Percentiles rank a stretch among this genome's conserved stretches.
phyloP scores from a whole-genome alignment of 1,140 invertebrate species.

The Megathymus violae region DNA sequence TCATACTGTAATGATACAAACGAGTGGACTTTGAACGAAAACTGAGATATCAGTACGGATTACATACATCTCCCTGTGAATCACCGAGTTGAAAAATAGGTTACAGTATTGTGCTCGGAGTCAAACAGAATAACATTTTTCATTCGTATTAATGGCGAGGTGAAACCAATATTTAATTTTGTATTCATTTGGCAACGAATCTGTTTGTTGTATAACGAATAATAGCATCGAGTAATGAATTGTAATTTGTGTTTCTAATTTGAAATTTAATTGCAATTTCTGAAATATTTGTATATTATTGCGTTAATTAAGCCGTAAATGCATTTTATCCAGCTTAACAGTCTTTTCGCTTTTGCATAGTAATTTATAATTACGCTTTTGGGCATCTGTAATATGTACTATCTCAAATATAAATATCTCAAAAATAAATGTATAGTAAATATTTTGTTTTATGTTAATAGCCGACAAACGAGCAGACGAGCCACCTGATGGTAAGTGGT shows the following conservation, averaged over 20 bases:
- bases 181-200: neutral
- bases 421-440: no score
- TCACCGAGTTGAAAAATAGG: conserved; percentile 34
- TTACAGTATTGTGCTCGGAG: conserved; percentile 19
- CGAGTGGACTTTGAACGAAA: conserved; percentile 73
- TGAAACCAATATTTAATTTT: neutral
- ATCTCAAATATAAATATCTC: no score
- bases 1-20: conserved; percentile 69
- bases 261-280: conserved; percentile 21
- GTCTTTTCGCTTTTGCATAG: neutral
- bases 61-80: conserved; percentile 53
- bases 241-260: conserved; percentile 15
- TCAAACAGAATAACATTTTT: conserved; percentile 25
- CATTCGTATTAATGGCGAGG: conserved; percentile 11
- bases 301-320: conserved; percentile 7
- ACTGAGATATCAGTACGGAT: conserved; percentile 67
- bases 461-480: no score
- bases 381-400: no score
- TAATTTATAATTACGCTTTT: conserved; percentile 7
- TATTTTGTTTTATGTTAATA: no score
- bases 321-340: neutral
- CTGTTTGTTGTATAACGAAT: neutral
- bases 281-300: conserved; percentile 14
- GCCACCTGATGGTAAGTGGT: no score
- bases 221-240: conserved; percentile 1